phyloP scores from a whole-genome alignment of 1,140 invertebrate species.

The Drosophila mayri region DNA sequence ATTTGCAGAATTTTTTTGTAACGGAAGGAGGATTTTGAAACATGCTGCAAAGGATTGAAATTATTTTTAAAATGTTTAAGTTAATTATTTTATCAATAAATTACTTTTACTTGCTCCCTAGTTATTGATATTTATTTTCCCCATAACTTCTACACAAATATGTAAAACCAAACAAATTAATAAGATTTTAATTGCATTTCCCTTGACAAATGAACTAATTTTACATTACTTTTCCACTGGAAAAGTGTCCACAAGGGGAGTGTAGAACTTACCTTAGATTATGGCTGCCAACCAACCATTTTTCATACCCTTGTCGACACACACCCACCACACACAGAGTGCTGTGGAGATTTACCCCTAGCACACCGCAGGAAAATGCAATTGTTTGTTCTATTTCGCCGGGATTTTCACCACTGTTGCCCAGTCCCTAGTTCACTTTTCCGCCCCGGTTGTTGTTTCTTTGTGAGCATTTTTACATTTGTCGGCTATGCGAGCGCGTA shows the following conservation, averaged over 20 bases:
- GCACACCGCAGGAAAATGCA: slow-evolving; percentile 28
- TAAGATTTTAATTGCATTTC: background rate
- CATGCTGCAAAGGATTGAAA: background rate
- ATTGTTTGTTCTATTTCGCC: slow-evolving; percentile 42
- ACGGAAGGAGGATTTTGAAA: background rate
- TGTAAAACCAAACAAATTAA: background rate
- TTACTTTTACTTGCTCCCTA: too few relatives aligned
- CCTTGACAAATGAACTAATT: background rate
- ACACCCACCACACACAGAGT: background rate
- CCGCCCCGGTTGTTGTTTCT: slow-evolving; percentile 14
- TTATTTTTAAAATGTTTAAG: background rate
- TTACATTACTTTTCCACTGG: background rate
- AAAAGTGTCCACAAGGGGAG: background rate
- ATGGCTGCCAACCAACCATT: background rate
- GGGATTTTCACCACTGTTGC: slow-evolving; percentile 15
- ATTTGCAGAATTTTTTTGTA: background rate
- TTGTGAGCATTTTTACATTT: slow-evolving; percentile 45
- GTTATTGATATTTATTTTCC: too few relatives aligned
- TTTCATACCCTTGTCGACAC: background rate
- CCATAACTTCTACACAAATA: background rate
- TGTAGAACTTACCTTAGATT: slow-evolving; percentile 16
- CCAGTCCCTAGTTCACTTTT: background rate
- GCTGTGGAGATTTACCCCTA: background rate
- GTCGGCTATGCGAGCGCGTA: slow-evolving; percentile 61
- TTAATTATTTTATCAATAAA: too few relatives aligned